phyloP scores from a whole-genome alignment of 2,113 vertebrate species.

The Pontoporia blainvillei region DNA sequence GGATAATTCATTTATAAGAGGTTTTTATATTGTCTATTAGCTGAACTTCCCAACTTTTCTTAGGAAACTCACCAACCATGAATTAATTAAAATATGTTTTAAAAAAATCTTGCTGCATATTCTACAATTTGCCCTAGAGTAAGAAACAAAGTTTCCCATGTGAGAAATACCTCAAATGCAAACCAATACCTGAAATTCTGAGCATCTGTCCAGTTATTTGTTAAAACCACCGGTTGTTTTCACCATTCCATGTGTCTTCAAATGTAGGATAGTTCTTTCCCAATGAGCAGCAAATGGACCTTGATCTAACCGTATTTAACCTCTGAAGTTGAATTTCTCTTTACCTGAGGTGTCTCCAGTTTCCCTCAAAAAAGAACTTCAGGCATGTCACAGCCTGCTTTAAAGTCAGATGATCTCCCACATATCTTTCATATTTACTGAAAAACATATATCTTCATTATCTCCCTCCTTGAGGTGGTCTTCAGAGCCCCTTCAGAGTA shows the following conservation, averaged over 20 bases:
- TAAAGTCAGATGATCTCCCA: neutral
- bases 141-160: neutral
- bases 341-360: neutral
- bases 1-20: neutral
- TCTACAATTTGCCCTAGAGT: neutral
- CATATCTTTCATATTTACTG: neutral
- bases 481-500: neutral
- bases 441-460: neutral
- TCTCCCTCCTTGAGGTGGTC: neutral
- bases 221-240: neutral
- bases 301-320: neutral
- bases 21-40: constrained; percentile 5
- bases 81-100: neutral
- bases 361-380: constrained; percentile 8
- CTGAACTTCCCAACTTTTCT: neutral
- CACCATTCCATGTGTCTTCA: neutral
- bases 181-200: neutral
- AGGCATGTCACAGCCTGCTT: neutral
- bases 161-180: neutral
- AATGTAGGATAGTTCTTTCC: neutral
- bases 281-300: neutral
- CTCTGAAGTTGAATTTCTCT: neutral
- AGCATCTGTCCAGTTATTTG: neutral
- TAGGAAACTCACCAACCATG: neutral
- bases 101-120: neutral